Conservation (phyloP, 2,113 vertebrate species). For the Brachirus orientalis region DNA sequence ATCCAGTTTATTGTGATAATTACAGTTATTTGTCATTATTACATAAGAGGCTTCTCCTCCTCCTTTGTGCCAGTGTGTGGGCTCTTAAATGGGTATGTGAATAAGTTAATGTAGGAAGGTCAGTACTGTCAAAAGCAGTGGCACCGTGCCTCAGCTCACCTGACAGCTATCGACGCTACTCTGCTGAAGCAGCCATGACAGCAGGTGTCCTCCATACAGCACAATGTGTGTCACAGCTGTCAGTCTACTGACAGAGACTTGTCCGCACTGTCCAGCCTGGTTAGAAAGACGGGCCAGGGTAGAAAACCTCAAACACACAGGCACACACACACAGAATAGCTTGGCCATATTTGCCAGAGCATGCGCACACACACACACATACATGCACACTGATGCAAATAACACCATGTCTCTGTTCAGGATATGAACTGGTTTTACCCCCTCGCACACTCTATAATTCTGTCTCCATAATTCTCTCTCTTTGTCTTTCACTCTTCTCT, state of each 20-base stretch:
- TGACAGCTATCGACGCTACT: constrained; percentile 57
- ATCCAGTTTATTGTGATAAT: constrained; percentile 5
- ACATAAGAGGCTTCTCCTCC: constrained; percentile 20
- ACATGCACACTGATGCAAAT: too few species aligned
- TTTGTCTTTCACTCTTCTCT: too few species aligned
- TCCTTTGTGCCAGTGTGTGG: constrained; percentile 15
- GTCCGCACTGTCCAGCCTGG: constrained; percentile 56
- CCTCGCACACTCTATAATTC: neutral
- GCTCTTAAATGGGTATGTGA: constrained; percentile 19
- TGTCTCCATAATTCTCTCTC: too few species aligned
- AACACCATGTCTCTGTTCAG: constrained; percentile 23
- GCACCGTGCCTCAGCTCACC: constrained; percentile 59
- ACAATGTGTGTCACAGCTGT: constrained; percentile 71
- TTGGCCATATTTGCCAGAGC: too few species aligned
- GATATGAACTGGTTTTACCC: constrained; percentile 46
- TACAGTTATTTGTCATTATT: neutral
- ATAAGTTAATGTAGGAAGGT: constrained; percentile 16
- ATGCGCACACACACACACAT: too few species aligned
- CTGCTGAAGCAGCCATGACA: constrained; percentile 66
- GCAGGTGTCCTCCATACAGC: constrained; percentile 77
- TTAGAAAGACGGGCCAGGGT: constrained; percentile 52
- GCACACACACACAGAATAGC: too few species aligned
- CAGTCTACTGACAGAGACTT: constrained; percentile 66
- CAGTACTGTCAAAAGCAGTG: neutral
- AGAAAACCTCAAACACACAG: neutral